Percentiles rank a stretch among this genome's conserved stretches.
phyloP scores from a whole-genome alignment of 2,113 vertebrate species.

The Xerus inauris region DNA sequence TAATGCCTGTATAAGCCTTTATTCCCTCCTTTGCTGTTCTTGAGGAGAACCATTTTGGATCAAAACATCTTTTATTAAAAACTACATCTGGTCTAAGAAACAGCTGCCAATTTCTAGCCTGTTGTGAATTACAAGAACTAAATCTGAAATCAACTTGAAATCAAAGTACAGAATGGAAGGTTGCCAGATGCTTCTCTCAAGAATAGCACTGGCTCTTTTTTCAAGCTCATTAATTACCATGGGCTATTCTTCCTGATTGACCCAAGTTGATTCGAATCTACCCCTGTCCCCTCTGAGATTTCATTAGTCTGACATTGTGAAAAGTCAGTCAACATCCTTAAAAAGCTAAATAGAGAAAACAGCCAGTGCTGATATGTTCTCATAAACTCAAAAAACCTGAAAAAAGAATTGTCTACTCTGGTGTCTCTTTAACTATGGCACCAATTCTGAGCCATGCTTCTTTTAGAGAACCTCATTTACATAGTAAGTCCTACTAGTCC shows the following conservation, averaged over 20 bases:
- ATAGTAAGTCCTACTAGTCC: background rate
- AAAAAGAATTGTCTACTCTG: background rate
- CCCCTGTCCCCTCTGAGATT: background rate
- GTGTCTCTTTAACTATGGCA: background rate
- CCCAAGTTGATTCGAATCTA: slow-evolving; percentile 17
- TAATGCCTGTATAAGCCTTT: slow-evolving; percentile 13
- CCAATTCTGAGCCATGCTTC: background rate
- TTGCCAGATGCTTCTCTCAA: slow-evolving; percentile 60
- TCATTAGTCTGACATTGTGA: slow-evolving; percentile 7
- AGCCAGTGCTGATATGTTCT: slow-evolving; percentile 12
- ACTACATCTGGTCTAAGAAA: slow-evolving; percentile 69
- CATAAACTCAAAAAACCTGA: background rate
- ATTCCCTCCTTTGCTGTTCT: background rate
- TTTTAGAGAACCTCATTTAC: background rate
- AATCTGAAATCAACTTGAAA: slow-evolving; percentile 76
- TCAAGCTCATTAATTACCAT: slow-evolving; percentile 18
- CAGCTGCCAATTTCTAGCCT: slow-evolving; percentile 67
- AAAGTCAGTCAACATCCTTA: slow-evolving; percentile 38
- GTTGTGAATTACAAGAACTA: slow-evolving; percentile 67
- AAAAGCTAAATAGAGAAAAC: background rate
- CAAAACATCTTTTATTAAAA: slow-evolving; percentile 72
- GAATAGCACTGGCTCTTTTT: slow-evolving; percentile 44
- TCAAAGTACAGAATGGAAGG: slow-evolving; percentile 48
- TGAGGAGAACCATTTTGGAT: slow-evolving; percentile 59
- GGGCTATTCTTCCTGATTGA: background rate